These are phyloP conservation scores for Procambarus virginalis DNA, from an alignment of 1,140 invertebrate species.

Conservation along the genomic window DNA sequence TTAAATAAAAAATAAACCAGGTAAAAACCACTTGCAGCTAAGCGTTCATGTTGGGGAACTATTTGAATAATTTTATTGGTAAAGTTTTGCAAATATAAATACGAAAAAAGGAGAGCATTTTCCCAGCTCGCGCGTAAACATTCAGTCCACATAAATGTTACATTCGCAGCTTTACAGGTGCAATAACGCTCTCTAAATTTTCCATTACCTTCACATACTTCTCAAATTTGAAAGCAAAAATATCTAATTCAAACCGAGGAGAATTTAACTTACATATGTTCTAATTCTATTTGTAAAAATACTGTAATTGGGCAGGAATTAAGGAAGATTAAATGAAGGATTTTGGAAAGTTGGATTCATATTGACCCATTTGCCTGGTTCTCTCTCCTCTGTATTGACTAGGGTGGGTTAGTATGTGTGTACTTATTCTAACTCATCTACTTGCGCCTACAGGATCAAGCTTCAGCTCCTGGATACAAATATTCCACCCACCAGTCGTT, in stretches of 20 bases:
- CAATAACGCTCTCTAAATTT: slow-evolving; percentile 2
- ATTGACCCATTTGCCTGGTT: no score
- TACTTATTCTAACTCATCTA: no score
- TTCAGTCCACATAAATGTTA: background rate
- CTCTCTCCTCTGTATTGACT: no score
- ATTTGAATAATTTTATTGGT: background rate
- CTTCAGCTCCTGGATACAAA: no score
- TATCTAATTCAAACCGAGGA: background rate
- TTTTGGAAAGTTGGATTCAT: no score
- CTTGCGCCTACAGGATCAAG: no score
- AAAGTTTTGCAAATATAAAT: background rate
- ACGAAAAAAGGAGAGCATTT: background rate
- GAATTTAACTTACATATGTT: background rate
- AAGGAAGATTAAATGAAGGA: background rate
- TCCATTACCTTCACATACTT: background rate
- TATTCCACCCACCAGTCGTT: no score
- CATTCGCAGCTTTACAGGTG: background rate
- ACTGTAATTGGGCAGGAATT: background rate
- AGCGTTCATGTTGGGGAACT: background rate
- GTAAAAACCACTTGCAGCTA: background rate
- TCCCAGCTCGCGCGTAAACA: background rate
- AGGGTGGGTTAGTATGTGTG: no score
- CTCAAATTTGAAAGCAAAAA: background rate
- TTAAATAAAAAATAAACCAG: background rate
- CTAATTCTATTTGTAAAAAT: background rate